A percentile compares a stretch with the other conserved stretches of the same genome.
Conservation (phyloP, 2,797 vertebrate species). For the Acanthiza pusilla region DNA sequence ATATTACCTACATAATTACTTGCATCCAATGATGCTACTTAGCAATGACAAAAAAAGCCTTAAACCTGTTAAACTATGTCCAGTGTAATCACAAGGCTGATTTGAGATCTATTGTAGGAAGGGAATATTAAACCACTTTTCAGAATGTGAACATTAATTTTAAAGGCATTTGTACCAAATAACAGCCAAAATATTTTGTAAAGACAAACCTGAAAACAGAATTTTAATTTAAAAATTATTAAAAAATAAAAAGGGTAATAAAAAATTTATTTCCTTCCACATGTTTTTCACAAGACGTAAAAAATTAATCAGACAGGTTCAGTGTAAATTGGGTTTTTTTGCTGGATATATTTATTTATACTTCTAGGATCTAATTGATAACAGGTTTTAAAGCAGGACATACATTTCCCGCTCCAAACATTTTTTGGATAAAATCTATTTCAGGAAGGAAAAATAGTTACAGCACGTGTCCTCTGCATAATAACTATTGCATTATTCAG, state of each 20-base stretch:
- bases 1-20: constrained; percentile 39
- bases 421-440: background rate
- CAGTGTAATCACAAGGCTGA: background rate
- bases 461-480: background rate
- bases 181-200: background rate
- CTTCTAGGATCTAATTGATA: background rate
- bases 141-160: background rate
- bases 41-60: constrained; percentile 21
- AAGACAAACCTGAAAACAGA: background rate
- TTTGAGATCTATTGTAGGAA: background rate
- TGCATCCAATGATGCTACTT: background rate
- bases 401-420: background rate
- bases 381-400: background rate
- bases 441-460: background rate
- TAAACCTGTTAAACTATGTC: background rate
- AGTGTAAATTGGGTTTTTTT: fast-evolving
- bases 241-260: background rate
- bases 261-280: background rate
- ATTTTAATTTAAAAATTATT: background rate
- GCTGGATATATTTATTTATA: background rate
- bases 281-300: background rate
- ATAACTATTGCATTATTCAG: background rate
- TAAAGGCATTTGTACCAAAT: background rate
- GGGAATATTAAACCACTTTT: background rate
- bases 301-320: background rate